phyloP scores from a whole-genome alignment of 2,113 vertebrate genomes.

The Xenus cinereus region DNA sequence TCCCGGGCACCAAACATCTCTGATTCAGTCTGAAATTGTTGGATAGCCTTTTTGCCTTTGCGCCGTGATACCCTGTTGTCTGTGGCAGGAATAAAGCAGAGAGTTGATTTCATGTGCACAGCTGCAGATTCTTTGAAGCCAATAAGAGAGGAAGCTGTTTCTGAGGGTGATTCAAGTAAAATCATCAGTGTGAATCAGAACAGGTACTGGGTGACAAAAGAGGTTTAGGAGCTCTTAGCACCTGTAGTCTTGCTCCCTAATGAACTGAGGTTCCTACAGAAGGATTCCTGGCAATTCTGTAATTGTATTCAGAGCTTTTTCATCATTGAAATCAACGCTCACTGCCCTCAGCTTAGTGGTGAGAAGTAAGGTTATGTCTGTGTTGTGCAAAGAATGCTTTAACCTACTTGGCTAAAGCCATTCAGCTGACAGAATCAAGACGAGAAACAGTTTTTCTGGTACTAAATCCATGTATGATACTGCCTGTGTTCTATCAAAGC shows the following conservation, averaged over 20 bases:
- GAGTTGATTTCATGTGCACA: neutral
- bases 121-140: neutral
- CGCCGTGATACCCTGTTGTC: neutral
- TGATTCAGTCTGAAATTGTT: neutral
- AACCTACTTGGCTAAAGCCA: neutral
- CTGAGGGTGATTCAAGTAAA: neutral
- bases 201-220: neutral
- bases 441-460: neutral
- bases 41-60: neutral
- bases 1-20: neutral
- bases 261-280: neutral
- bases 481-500: neutral
- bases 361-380: neutral
- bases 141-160: neutral
- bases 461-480: neutral
- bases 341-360: neutral
- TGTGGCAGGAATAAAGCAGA: neutral
- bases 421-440: neutral
- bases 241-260: neutral
- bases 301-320: neutral
- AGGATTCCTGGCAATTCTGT: neutral
- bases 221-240: neutral
- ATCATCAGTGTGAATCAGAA: neutral
- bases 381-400: neutral
- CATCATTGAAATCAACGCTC: neutral